These are phyloP conservation scores for Pyrgus malvae DNA, from an alignment of 2,888 invertebrate species.

Conservation along the genomic window DNA sequence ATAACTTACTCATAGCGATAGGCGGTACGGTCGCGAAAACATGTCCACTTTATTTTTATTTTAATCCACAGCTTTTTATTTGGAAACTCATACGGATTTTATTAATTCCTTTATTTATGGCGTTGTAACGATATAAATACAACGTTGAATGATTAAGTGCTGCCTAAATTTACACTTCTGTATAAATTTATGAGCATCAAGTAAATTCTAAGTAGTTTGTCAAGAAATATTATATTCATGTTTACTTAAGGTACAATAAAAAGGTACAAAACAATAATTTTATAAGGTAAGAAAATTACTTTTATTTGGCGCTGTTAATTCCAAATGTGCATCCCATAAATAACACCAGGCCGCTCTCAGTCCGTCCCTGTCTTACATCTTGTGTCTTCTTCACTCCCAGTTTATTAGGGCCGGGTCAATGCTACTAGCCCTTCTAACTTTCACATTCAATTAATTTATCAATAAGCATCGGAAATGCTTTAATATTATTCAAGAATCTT, in stretches of 20 bases:
- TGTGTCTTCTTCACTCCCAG: slow-evolving; percentile 58
- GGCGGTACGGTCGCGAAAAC: slow-evolving; percentile 78
- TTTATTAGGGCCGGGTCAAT: slow-evolving; percentile 68
- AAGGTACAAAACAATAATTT: slow-evolving; percentile 47
- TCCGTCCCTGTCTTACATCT: slow-evolving; percentile 62
- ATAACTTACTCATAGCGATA: slow-evolving; percentile 82
- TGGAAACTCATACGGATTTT: slow-evolving; percentile 37
- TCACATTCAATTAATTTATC: slow-evolving; percentile 42
- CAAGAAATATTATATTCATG: too few relatives aligned
- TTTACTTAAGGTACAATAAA: neutral
- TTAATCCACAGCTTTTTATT: slow-evolving; percentile 47
- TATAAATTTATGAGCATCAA: neutral
- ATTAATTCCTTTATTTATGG: slow-evolving; percentile 24
- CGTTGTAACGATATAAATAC: neutral
- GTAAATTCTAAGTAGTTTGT: too few relatives aligned
- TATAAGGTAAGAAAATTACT: slow-evolving; percentile 63
- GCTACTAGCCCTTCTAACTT: slow-evolving; percentile 56
- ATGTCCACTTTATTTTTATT: slow-evolving; percentile 58
- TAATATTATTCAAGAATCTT: neutral
- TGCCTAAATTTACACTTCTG: too few relatives aligned
- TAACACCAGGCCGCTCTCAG: slow-evolving; percentile 65
- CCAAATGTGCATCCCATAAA: slow-evolving; percentile 81
- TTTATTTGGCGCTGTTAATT: slow-evolving; percentile 73
- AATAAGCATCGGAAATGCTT: slow-evolving; percentile 52
- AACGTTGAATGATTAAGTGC: too few relatives aligned